These are phyloP conservation scores for Myiothlypis chrysogaster DNA, from an alignment of 2,797 vertebrate genomes.

Conservation along the genomic window DNA sequence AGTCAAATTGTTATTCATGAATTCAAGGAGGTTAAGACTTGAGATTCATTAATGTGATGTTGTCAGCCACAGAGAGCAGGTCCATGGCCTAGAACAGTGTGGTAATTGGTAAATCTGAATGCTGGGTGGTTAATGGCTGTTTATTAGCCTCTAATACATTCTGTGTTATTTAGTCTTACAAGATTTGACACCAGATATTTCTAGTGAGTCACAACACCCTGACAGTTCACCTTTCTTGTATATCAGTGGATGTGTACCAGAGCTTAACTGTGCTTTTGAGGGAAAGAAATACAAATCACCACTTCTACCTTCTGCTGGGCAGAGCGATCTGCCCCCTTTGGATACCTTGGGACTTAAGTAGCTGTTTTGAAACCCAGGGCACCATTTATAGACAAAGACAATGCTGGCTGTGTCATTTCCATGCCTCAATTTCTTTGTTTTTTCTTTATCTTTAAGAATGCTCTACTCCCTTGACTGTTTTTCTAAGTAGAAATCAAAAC, in stretches of 20 bases:
- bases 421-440: not conserved
- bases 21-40: slow-evolving; percentile 48
- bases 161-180: slow-evolving; percentile 50
- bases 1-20: slow-evolving; percentile 59
- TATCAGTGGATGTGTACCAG: not conserved
- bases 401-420: not conserved
- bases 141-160: slow-evolving; percentile 56
- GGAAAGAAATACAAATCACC: not conserved
- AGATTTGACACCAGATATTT: slow-evolving; percentile 53
- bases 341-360: not conserved
- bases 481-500: not conserved
- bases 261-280: not conserved
- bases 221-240: slow-evolving; percentile 35
- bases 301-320: not conserved
- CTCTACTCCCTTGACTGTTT: not conserved
- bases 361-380: not conserved
- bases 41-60: slow-evolving; percentile 40
- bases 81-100: not conserved
- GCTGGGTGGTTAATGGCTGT: slow-evolving; percentile 30
- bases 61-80: not conserved
- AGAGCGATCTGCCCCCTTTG: not conserved
- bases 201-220: slow-evolving; percentile 28
- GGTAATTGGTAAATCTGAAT: slow-evolving; percentile 46
- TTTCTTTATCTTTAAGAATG: not conserved
- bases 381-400: not conserved